Evolutionary conservation across 1,140 invertebrate genomes (phyloP).

Genomic region (Planococcus citri): DNA sequence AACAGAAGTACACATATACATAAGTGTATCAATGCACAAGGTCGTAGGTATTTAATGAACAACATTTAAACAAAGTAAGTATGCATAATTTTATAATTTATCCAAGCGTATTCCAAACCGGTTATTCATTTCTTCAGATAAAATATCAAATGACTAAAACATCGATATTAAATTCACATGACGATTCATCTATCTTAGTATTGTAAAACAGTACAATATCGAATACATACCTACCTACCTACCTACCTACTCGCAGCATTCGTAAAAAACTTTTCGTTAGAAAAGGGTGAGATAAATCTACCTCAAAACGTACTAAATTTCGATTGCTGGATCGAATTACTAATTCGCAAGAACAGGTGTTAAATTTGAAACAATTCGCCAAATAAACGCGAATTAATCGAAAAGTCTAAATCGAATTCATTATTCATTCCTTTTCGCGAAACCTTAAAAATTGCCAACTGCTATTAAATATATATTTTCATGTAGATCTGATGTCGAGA

Average conservation of each 20-base stretch:
- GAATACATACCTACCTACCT: not conserved
- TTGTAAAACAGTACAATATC: not conserved
- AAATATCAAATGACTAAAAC: not conserved
- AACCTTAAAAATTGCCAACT: not conserved
- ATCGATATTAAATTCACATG: not conserved
- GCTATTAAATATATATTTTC: not conserved
- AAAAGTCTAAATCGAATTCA: not conserved
- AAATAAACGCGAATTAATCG: not conserved
- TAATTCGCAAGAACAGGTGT: not conserved
- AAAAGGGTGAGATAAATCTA: not conserved
- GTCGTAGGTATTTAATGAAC: not conserved
- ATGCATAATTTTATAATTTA: not conserved
- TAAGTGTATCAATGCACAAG: not conserved
- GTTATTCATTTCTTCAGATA: not conserved
- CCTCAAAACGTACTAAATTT: not conserved
- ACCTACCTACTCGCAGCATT: not conserved
- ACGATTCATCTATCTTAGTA: too few relatives aligned
- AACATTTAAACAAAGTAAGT: conserved; percentile 3
- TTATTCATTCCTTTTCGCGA: not conserved
- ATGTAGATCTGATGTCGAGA: too few relatives aligned
- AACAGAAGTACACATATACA: too few relatives aligned
- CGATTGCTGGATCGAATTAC: not conserved
- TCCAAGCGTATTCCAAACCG: not conserved
- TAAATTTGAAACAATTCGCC: not conserved
- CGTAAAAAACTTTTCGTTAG: not conserved